Evolutionary conservation across 2,888 invertebrate genomes (phyloP), one percentile per base, ranked within the genome.

Genomic region (Lochmaea capreae): DNA sequence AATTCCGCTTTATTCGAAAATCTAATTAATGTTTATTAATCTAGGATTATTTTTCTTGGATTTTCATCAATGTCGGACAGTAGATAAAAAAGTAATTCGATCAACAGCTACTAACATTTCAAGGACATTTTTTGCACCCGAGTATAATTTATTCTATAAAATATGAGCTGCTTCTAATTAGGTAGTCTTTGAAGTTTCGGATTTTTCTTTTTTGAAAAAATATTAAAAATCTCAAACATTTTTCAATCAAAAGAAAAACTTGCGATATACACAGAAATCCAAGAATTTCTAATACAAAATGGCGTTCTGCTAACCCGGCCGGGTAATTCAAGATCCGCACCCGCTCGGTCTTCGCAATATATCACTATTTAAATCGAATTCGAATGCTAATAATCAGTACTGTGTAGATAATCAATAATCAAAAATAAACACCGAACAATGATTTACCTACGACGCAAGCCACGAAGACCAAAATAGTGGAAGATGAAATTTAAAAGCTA

Each of bases 371-470:
- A 84, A 84, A 85, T 85, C 86, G 85, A 86, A 86, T 85, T 85
- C 86, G 85, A 86, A 85, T 83, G 86, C 86, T 86, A 86, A 86
- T 86, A 86, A 87, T 86, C 85, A 87, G 86, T 86, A 87, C 86
- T 87, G 86, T 87, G 87, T 87, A 87, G 87, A 87, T 87, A 87
- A 87, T 87, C 86, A 87, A 87, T 87, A 87, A 87, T 86, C 85
- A 87, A 86, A 85, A 80, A 86, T 86, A 85, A 81, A 83, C 83
- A 84, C 83, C 85, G 85, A 84, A 85, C 85, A 86, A 84, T 84
- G 84, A 82, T 85, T 85, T 83, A 81, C 59, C 54, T 62, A 65
- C 68, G 72, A 75, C 49, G 62, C 72, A 75, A 72, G 61, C 65
- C 33, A 69, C 59, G 65, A 61, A 68, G 63, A 54, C 57, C 52